Percentiles rank a stretch among this genome's conserved stretches.
Conservation (phyloP, 2,797 vertebrate genomes). For the Margarornis squamiger region DNA sequence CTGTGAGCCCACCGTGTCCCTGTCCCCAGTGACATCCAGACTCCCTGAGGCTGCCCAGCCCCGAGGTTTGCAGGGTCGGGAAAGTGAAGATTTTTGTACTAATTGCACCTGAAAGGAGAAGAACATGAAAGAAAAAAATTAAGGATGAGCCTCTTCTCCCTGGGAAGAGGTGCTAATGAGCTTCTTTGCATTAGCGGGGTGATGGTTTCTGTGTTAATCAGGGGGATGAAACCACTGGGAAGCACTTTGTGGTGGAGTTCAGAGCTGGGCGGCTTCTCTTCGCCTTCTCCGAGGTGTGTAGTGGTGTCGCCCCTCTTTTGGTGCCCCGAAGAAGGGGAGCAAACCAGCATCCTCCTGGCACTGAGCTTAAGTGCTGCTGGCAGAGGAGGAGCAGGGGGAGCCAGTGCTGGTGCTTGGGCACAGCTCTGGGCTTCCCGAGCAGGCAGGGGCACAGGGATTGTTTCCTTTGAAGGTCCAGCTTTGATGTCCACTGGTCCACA, state of each 20-base stretch:
- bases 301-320: accelerated
- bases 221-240: neutral
- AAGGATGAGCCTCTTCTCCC: neutral
- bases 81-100: neutral
- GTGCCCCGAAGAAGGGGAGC: neutral
- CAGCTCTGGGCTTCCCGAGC: neutral
- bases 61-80: accelerated
- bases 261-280: neutral
- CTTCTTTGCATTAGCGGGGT: neutral
- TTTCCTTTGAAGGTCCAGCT: neutral
- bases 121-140: neutral
- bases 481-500: accelerated
- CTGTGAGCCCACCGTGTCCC: accelerated
- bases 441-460: accelerated
- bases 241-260: neutral
- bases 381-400: neutral
- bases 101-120: neutral
- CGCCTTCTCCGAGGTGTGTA: accelerated
- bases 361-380: neutral
- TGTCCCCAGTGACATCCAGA: accelerated
- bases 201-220: neutral
- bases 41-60: neutral
- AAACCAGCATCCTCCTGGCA: neutral
- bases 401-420: accelerated
- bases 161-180: constrained; percentile 33